Base-by-base conservation (phyloP, 1,140 invertebrate species). In the Polypedilum pembai region DNA sequence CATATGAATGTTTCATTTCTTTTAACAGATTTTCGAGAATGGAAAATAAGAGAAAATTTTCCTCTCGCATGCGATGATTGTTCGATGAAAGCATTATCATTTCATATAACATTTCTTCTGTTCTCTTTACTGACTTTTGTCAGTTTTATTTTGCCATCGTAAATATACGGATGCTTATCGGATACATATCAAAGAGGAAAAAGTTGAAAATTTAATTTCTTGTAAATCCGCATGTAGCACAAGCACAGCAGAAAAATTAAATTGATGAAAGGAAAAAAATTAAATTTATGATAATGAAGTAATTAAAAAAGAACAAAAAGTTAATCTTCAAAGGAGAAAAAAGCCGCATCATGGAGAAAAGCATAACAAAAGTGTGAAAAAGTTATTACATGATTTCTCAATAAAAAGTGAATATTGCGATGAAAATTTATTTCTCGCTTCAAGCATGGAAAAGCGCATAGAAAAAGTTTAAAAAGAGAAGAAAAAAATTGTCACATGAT, bases 141-240 rank as follows among this genome's bases (percentile, higher is more conserved):
- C 65, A 69, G 65, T 69, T 69, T 18, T 69, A 69, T 69, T 69
- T 69, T 69, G 20, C 8, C 65, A 8, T 69, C 65, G 65, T 69
- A 69, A 69, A 69, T 69, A 69, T 20, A 69, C 65, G 65, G 65
- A 69, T 69, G 65, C 20, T 20, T 69, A 69, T 69, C 65, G 65
- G 15, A 18, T 20, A 69, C 65, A 69, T 69, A 69, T 69, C 65
- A n/a, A 69, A 33, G 5, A 33, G 24, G 24, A 33, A 33, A 33
- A 33, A 33, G 24, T 33, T 33, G 5, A 33, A 33, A 33, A 33
- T 33, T 33, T 33, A 33, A 33, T 33, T 33, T 33, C 1, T 33
- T 33, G 1, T 33, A 1, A 33, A 33, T 33, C 2, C 24, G 24
- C n/a, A n/a, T n/a, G n/a, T n/a, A 33, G 24, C 24, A 33, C 5